Base-by-base conservation (phyloP, 2,113 vertebrate genomes). In the Coracopsis vasa region DNA sequence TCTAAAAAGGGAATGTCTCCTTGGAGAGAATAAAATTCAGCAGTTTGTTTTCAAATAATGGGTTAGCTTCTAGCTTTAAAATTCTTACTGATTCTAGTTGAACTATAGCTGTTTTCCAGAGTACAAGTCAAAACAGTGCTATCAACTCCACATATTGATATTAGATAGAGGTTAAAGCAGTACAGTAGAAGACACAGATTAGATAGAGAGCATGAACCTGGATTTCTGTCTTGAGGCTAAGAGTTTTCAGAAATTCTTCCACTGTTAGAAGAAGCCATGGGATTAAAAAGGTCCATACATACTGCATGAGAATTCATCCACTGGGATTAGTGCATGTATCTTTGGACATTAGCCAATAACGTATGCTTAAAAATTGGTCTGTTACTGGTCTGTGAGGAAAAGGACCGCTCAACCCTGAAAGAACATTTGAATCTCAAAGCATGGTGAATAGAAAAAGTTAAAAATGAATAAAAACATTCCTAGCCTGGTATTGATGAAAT, bases 311-410 rank as follows among this genome's bases (percentile, higher is more conserved):
- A 35, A 10, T 80, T 84, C 27, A 14, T 62, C 19, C 56, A 0
- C 28, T 5, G 42, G 72, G 69, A 12, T 56, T 16, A 12, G 20
- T 0, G 7, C 15, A 1, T 0, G 0, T 2, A 23, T 17, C 75
- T 80, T 27, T 50, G 61, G 56, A 3, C 10, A 29, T 14, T 29
- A 13, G 21, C 39, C 77, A 44, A 0, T 35, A 4, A 2, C 0
- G 0, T 27, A 31, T 10, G 0, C 14, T 20, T 82, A 44, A 66
- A 65, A 29, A 35, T 51, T 6, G 4, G 1, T 18, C 41, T 77
- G 31, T 10, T 29, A 3, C 0, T 19, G 21, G 23, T 4, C 45
- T 39, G 0, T 6, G 39, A 41, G 47, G 41, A 67, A 58, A 50
- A 50, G 2, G 13, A 27, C 39, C 54, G 31, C n/a, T 78, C 48